Conservation (phyloP, 1,140 invertebrate genomes). For the Linepithema humile region DNA sequence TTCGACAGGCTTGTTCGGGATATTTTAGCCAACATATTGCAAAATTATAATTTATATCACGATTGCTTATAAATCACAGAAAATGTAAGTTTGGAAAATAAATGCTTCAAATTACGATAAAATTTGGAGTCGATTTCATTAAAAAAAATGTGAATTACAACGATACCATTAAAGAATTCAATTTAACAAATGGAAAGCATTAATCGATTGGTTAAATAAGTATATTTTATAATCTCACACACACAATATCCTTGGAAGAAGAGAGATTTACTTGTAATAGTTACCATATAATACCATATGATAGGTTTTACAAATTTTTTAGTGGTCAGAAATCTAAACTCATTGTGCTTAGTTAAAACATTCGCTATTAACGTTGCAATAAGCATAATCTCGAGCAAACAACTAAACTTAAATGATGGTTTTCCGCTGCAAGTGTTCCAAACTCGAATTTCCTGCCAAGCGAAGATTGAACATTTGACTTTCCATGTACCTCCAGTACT, state of each 20-base stretch:
- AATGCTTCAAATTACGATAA: neutral
- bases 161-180: no score
- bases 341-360: neutral
- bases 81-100: neutral
- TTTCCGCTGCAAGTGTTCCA: constrained; percentile 7
- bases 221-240: neutral
- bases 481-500: neutral
- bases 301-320: no score
- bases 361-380: neutral
- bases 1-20: neutral
- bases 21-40: neutral
- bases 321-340: neutral
- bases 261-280: neutral
- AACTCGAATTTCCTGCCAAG: constrained; percentile 27
- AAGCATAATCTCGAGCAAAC: constrained; percentile 16
- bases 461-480: constrained; percentile 47
- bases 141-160: neutral
- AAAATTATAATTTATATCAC: neutral
- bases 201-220: neutral
- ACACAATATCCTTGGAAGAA: neutral
- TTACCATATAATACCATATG: no score
- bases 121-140: neutral
- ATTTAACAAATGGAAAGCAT: neutral
- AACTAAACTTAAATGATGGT: constrained; percentile 38
- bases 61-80: neutral